Conservation (phyloP, 2,797 vertebrate genomes). For the Ctenopoma kingsleyae region DNA sequence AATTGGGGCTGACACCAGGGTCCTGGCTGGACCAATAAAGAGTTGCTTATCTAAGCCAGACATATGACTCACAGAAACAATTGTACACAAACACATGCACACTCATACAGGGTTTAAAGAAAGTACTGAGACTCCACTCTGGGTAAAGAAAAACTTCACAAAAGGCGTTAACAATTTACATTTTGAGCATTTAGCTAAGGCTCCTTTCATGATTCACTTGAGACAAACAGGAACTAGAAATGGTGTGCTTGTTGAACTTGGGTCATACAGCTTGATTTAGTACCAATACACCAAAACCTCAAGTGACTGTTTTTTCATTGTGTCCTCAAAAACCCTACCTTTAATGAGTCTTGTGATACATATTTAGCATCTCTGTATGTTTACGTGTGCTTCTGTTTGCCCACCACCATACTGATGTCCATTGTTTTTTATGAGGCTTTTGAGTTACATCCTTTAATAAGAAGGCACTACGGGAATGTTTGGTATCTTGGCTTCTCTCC, state of each 20-base stretch:
- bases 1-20: constrained; percentile 38
- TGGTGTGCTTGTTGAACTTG: constrained; percentile 30
- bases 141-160: constrained; percentile 12
- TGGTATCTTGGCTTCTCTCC: constrained; percentile 58
- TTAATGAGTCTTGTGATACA: constrained; percentile 17
- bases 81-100: not conserved
- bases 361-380: not conserved
- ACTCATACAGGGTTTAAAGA: not conserved
- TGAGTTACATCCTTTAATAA: constrained; percentile 82
- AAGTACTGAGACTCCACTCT: constrained; percentile 17
- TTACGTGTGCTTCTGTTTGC: constrained; percentile 23
- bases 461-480: constrained; percentile 63
- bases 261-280: constrained; percentile 59
- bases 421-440: constrained; percentile 65
- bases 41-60: constrained; percentile 49
- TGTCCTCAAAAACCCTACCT: constrained; percentile 17
- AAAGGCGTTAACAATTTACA: constrained; percentile 51
- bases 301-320: constrained; percentile 37
- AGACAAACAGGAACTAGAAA: constrained; percentile 25
- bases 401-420: constrained; percentile 20
- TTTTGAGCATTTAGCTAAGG: constrained; percentile 31
- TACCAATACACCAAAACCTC: constrained; percentile 41
- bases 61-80: constrained; percentile 59
- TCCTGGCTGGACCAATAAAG: constrained; percentile 55
- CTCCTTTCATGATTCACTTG: constrained; percentile 17